Evolutionary conservation across 1,140 invertebrate species (phyloP).

Genomic region (Drosophila pruinosa): DNA sequence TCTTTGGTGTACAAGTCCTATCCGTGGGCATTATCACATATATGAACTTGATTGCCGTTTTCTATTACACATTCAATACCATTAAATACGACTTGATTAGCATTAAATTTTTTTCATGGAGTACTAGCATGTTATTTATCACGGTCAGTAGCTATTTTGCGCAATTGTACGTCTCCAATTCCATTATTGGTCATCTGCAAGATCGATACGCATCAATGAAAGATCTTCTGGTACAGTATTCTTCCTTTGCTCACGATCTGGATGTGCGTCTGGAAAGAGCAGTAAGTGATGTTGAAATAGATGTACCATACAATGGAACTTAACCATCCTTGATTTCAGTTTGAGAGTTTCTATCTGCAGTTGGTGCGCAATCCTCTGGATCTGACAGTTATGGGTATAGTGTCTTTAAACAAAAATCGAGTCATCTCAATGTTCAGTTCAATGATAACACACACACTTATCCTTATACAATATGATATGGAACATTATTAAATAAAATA

Average conservation of each 20-base stretch:
- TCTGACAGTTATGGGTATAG: slow-evolving; percentile 28
- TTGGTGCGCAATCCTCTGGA: slow-evolving; percentile 19
- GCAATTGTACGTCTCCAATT: slow-evolving; percentile 1
- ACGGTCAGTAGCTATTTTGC: not conserved
- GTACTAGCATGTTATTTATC: not conserved
- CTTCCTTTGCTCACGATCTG: slow-evolving; percentile 8
- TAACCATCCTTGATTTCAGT: slow-evolving; percentile 17
- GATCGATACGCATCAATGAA: slow-evolving; percentile 9
- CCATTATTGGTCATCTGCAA: not conserved
- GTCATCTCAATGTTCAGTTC: slow-evolving; percentile 24
- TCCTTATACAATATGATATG: slow-evolving; percentile 3
- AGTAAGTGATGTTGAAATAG: slow-evolving; percentile 12
- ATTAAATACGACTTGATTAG: slow-evolving; percentile 7
- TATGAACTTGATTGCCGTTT: slow-evolving; percentile 20
- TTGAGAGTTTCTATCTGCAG: slow-evolving; percentile 57
- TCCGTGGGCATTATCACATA: slow-evolving; percentile 19
- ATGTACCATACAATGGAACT: not conserved
- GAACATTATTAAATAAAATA: not conserved
- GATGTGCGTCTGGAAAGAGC: slow-evolving; percentile 21
- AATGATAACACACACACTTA: slow-evolving; percentile 33
- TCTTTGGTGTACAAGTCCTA: slow-evolving; percentile 48
- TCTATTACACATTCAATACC: slow-evolving; percentile 26
- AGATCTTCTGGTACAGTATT: slow-evolving; percentile 15
- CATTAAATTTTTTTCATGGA: not conserved
- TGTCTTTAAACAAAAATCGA: not conserved